Conservation (phyloP, 2,797 vertebrate species). For the Coranthus polyacanthus region DNA sequence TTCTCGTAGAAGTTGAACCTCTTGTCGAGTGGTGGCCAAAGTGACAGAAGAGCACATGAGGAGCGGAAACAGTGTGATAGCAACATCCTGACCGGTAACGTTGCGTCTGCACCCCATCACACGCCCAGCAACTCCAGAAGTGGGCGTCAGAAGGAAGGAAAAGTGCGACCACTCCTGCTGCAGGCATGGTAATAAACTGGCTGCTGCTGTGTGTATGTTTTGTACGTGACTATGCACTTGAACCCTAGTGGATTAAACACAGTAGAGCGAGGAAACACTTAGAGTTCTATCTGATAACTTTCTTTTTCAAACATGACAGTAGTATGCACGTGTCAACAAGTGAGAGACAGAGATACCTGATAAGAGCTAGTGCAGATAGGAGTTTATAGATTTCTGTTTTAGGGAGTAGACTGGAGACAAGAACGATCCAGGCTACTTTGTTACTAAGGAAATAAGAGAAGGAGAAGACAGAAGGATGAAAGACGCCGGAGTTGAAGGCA, state of each 20-base stretch:
- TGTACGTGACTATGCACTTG: conserved; percentile 2
- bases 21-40: conserved; percentile 48
- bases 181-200: conserved; percentile 77
- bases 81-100: conserved; percentile 75
- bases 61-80: conserved; percentile 56
- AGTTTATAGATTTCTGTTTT: conserved; percentile 19
- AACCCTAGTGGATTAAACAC: conserved; percentile 19
- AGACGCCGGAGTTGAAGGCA: conserved; percentile 6
- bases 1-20: conserved; percentile 42
- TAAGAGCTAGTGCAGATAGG: conserved; percentile 42
- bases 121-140: conserved; percentile 50
- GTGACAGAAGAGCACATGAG: conserved; percentile 77
- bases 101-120: conserved; percentile 45
- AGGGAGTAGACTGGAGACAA: conserved; percentile 2
- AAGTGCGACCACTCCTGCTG: conserved; percentile 64
- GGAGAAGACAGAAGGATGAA: conserved; percentile 10
- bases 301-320: conserved; percentile 44
- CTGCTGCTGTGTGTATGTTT: background rate
- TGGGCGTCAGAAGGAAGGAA: conserved; percentile 72
- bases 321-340: conserved; percentile 33
- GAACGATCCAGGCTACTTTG: conserved; percentile 13
- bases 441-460: conserved; percentile 23
- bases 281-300: conserved; percentile 68
- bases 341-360: conserved; percentile 40
- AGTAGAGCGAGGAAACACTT: conserved; percentile 17